A percentile compares a stretch with the other conserved stretches of the same genome.
Conservation (phyloP, 1,140 invertebrate genomes). For the Aphaenogaster floridana region DNA sequence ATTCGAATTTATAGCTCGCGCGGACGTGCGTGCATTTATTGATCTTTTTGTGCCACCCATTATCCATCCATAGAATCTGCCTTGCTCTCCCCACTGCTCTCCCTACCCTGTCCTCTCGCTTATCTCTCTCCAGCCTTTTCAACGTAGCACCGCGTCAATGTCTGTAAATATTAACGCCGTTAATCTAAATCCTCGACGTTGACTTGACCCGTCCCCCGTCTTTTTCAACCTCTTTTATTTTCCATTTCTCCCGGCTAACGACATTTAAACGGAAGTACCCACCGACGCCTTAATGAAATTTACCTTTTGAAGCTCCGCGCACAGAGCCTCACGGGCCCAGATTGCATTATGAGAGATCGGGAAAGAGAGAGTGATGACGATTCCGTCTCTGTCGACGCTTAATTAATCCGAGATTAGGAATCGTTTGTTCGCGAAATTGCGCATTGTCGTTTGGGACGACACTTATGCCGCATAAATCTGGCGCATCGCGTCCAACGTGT, state of each 20-base stretch:
- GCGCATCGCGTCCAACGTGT: background rate
- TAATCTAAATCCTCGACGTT: constrained; percentile 73
- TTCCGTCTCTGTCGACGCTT: background rate
- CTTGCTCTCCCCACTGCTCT: constrained; percentile 8
- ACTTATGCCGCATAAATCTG: constrained; percentile 2
- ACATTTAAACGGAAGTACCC: constrained; percentile 81
- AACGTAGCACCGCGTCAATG: constrained; percentile 43
- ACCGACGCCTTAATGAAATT: constrained; percentile 81
- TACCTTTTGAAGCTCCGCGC: constrained; percentile 82
- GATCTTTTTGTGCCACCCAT: constrained; percentile 64
- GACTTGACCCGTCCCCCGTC: constrained; percentile 52
- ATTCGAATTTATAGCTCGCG: constrained; percentile 61
- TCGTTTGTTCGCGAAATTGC: constrained; percentile 6
- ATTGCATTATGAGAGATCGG: constrained; percentile 75
- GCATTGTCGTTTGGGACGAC: background rate
- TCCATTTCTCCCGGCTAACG: constrained; percentile 71
- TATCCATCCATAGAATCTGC: constrained; percentile 59
- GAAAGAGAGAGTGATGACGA: background rate
- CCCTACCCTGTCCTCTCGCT: constrained; percentile 25
- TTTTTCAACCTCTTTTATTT: constrained; percentile 54
- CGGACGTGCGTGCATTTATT: constrained; percentile 56
- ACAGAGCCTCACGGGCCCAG: constrained; percentile 73
- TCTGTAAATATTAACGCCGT: constrained; percentile 68
- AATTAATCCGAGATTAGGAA: constrained; percentile 37
- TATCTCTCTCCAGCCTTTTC: constrained; percentile 59